These are phyloP conservation scores for Amphipoea oculea DNA, from an alignment of 2,888 invertebrate species.

Conservation along the genomic window DNA sequence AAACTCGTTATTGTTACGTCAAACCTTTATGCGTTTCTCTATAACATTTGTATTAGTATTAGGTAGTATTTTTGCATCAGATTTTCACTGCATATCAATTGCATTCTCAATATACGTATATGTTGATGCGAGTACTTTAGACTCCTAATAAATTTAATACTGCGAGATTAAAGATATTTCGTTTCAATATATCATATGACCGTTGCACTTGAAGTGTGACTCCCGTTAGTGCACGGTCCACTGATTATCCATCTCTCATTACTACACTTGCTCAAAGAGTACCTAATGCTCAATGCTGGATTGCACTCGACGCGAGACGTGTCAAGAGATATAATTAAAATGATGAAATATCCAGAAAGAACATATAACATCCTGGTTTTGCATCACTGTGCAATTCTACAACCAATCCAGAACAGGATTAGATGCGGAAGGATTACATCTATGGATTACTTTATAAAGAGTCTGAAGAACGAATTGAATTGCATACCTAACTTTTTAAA, in stretches of 20 bases:
- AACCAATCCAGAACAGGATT: not conserved
- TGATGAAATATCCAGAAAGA: conserved; percentile 30
- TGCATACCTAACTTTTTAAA: not conserved
- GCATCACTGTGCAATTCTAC: conserved; percentile 4
- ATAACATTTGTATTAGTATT: conserved; percentile 34
- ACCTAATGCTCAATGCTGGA: conserved; percentile 36
- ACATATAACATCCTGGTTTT: conserved; percentile 20
- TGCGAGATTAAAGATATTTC: conserved; percentile 73
- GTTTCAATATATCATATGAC: conserved; percentile 84
- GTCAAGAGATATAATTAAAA: conserved; percentile 48
- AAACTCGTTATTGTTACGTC: conserved; percentile 76
- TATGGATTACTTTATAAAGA: not conserved
- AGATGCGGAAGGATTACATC: not conserved
- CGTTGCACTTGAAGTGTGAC: conserved; percentile 83
- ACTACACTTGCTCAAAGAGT: conserved; percentile 70
- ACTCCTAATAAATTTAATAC: conserved; percentile 65
- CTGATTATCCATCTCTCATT: conserved; percentile 83
- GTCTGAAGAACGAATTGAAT: not conserved
- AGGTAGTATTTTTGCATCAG: conserved; percentile 21
- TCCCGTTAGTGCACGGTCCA: conserved; percentile 86
- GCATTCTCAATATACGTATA: conserved; percentile 38
- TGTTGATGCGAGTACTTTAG: conserved; percentile 28
- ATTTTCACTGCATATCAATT: conserved; percentile 53
- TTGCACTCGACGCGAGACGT: conserved; percentile 54
- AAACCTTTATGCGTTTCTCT: conserved; percentile 62